Evolutionary conservation across 2,888 invertebrate species (phyloP).

Genomic region (Molorchus minor): DNA sequence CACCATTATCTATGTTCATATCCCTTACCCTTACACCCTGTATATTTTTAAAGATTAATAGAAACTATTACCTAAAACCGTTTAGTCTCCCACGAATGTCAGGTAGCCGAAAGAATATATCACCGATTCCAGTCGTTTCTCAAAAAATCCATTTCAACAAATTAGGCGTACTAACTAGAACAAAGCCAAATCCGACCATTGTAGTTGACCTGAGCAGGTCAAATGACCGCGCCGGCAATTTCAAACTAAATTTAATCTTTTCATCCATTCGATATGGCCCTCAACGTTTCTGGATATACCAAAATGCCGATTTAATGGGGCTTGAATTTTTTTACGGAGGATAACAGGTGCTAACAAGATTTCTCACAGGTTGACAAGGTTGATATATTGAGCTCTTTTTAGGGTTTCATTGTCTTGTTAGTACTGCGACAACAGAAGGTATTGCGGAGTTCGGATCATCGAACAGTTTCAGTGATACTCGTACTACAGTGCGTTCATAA

Average conservation of each 20-base stretch:
- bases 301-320: constrained; percentile 34
- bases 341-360: constrained; percentile 38
- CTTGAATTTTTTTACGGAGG: constrained; percentile 33
- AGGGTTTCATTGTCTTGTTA: neutral
- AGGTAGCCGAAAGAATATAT: constrained; percentile 5
- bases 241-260: constrained; percentile 27
- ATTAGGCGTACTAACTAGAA: constrained; percentile 5
- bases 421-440: neutral
- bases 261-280: constrained; percentile 38
- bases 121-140: constrained; percentile 19
- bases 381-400: neutral
- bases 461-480: too few relatives aligned
- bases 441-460: too few relatives aligned
- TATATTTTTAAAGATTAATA: too few relatives aligned
- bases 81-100: constrained; percentile 13
- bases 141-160: constrained; percentile 18
- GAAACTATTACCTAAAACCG: too few relatives aligned
- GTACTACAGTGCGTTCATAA: too few relatives aligned
- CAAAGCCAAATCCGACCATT: constrained; percentile 7
- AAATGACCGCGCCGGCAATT: constrained; percentile 24
- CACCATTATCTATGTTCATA: too few relatives aligned
- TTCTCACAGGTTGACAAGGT: constrained; percentile 14
- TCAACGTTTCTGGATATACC: constrained; percentile 24
- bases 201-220: constrained; percentile 22
- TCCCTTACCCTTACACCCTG: too few relatives aligned